Evolutionary conservation across 2,797 vertebrate genomes (phyloP), one percentile per base, ranked within the genome.

Genomic region (Momotus momota): DNA sequence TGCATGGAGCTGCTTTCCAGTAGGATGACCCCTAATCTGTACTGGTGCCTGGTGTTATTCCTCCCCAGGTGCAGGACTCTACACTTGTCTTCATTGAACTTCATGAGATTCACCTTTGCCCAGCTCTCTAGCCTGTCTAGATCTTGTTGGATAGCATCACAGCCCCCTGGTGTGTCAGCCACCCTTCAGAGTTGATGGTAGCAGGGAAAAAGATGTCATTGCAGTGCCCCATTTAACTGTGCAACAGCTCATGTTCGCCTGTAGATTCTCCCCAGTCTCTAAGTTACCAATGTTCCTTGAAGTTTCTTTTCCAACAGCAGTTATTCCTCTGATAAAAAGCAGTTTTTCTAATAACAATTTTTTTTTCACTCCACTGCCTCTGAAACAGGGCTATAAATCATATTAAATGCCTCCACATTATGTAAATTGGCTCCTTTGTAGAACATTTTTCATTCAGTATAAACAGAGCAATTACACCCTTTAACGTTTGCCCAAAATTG

Each of bases 321-420:
- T 83, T 94, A 80, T 64, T 90, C 22, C 40, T 90, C 75, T 62
- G 69, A 74, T 69, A 94, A 93, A 90, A 86, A 69, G 19, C 54
- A 69, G 43, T 1, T 4, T 2, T 43, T 94, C 82, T 78, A 93
- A 78, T 1, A 4, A 66, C 52, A 45, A 2, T 2, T 9, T 65
- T 94, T 94, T 96, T 89, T 81, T 35, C 84, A 87, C 81, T 83
- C 49, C 49, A 48, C 58, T 12, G 18, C 65, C 61, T 92, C 71
- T 90, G 81, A 74, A 93, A 48, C 66, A 93, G 78, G 60, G 16
- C 58, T 75, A 92, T 96, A 95, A 94, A 95, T 96, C 89, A 96
- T 86, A 89, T 45, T 71, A 94, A 96, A 90, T 94, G 72, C 43
- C 65, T 95, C 46, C 51, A 78, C 58, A 62, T 86, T 93, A 94